Evolutionary conservation across 53 echinoderm and acorn worm species (phyloP), one percentile per base, ranked within the genome.

Genomic region (Echinometra lucunter): DNA sequence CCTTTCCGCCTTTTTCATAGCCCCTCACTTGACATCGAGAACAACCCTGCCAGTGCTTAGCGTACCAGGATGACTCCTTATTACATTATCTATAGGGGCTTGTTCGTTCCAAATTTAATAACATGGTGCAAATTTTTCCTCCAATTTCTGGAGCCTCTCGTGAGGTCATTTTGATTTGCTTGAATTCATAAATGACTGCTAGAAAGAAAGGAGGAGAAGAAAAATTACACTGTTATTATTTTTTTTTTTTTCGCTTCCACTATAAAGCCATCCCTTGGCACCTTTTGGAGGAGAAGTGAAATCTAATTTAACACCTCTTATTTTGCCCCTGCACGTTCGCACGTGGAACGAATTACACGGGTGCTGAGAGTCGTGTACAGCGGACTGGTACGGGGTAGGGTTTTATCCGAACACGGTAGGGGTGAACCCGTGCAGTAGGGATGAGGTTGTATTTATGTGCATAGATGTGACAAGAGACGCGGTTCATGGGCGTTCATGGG

Each of bases 121-220:
- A 91, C 91, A 91, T 91, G 91, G 91, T 66, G 69, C 70, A 91
- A 91, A 67, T 91, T 91, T 91, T 69, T 91, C 90, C 69, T 69
- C 91, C 69, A 91, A 91, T 70, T 67, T 91, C 69, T 28, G 91
- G 91, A 91, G 70, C 69, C 91, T 67, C 69, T 25, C 23, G 10
- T 91, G 91, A 91, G 91, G 91, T 91, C 91, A 91, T 91, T 91
- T 91, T 91, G 91, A 91, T 91, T 91, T 91, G 91, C 91, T 91
- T 23, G 91, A 91, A 44, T 91, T 91, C 91, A 72, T 72, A 91
- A 91, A 91, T 70, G 91, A 91, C 91, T 91, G 69, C 91, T 69
- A 45, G 70, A 70, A 91, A 91, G 70, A 45, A 6, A 91, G 81
- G 44, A 16, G 49, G 11, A 49, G 85, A n/a, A n/a, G 0, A 78